Evolutionary conservation across 2,113 vertebrate genomes (phyloP).

Genomic region (Corynorhinus townsendii): DNA sequence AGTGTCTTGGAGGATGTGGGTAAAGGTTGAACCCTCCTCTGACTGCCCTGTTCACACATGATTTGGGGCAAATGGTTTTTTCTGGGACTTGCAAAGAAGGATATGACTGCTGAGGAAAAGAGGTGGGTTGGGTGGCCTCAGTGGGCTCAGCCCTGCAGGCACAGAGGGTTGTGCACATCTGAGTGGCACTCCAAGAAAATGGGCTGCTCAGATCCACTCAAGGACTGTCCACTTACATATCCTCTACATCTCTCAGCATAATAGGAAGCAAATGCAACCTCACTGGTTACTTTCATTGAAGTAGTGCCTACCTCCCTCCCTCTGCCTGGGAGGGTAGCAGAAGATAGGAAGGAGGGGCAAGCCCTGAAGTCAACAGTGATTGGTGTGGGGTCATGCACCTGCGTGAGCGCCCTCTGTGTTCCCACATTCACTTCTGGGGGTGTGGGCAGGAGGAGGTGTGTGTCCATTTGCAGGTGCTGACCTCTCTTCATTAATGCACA

Average conservation of each 20-base stretch:
- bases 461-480: not conserved
- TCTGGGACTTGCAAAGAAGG: not conserved
- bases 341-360: not conserved
- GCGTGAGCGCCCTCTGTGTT: accelerated
- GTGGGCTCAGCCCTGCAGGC: not conserved
- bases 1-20: not conserved
- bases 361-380: not conserved
- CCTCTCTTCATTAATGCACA: too few relatives aligned
- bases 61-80: too few relatives aligned
- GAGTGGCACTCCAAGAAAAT: accelerated
- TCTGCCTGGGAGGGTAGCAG: not conserved
- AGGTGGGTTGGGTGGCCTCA: not conserved
- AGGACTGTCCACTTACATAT: not conserved
- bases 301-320: not conserved
- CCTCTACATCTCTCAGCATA: accelerated
- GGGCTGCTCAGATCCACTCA: accelerated
- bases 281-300: not conserved
- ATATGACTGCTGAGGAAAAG: not conserved
- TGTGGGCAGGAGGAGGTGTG: not conserved
- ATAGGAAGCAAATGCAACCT: not conserved
- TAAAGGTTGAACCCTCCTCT: not conserved
- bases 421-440: not conserved
- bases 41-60: not conserved
- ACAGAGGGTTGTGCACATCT: not conserved
- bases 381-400: not conserved